Base-by-base conservation (phyloP, 2,113 vertebrate species). In the Muntiacus muntjak region DNA sequence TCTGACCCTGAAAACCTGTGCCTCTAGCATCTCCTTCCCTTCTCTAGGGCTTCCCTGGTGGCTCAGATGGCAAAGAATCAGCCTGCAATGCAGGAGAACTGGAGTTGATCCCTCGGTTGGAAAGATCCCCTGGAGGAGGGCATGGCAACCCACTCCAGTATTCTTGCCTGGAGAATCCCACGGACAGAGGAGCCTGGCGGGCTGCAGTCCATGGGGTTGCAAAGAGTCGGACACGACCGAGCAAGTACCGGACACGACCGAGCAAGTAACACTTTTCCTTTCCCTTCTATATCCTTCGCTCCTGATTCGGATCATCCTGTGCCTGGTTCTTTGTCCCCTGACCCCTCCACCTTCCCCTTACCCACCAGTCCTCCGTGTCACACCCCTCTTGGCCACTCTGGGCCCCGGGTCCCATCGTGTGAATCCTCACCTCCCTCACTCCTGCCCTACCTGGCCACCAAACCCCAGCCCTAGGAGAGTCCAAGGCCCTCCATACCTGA, bases 241-340 rank as follows among this genome's bases (percentile, higher is more conserved):
- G 11, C 40, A 15, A 43, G 3, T 26, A 76, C n/a, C 3, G 1
- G 40, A 26, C 23, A 26, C 0, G 3, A 25, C 40, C 0, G 1
- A 40, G 11, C 40, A 15, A 43, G 3, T 26, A 76, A 26, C 71
- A 76, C 23, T 43, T 26, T 6, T 10, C 3, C 7, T n/a, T 4
- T 30, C 36, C 16, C 33, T 16, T 52, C 71, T n/a, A 0, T 2
- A 1, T 0, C 7, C 58, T 8, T 30, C 3, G 0, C 2, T 47
- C 9, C n/a, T 2, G 17, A 4, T 52, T 9, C 8, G 2, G 52
- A 45, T 58, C 5, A 9, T 45, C 52, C 21, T 19, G 60, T 3
- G 19, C 25, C 50, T 23, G 58, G 26, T 6, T 74, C 64, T 40
- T 54, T 1, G 21, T 0, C 43, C 30, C 19, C 28, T 25, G 26